Percentiles rank a stretch among this genome's conserved stretches.
These are phyloP conservation scores for Actinia tenebrosa DNA, from an alignment of 64 coral and sea anemone genomes.

Conservation along the genomic window DNA sequence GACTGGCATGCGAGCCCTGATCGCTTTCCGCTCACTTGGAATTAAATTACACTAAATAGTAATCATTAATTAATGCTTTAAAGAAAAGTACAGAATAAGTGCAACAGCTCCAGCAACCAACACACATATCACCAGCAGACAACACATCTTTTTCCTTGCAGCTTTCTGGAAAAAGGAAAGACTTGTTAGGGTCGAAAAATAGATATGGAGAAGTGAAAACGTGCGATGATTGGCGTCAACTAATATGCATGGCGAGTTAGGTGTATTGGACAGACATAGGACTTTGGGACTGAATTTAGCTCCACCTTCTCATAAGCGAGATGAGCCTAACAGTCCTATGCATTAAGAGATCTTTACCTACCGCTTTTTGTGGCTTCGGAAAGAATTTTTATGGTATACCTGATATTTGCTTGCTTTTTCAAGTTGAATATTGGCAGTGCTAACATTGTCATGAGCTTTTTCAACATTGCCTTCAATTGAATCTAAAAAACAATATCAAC, in stretches of 20 bases:
- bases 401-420: constrained; percentile 71
- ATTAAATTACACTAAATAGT: too few relatives aligned
- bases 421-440: constrained; percentile 58
- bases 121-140: constrained; percentile 52
- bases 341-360: too few relatives aligned
- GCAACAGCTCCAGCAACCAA: constrained; percentile 51
- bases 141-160: constrained; percentile 87
- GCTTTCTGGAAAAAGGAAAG: constrained; percentile 66
- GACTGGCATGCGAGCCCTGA: too few relatives aligned
- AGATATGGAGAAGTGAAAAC: not conserved
- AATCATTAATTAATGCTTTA: not conserved
- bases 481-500: constrained; percentile 22
- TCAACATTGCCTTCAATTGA: constrained; percentile 89
- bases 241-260: not conserved
- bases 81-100: constrained; percentile 30
- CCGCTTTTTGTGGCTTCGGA: too few relatives aligned
- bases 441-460: constrained; percentile 47
- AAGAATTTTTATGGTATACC: constrained; percentile 22
- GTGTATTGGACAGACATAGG: too few relatives aligned
- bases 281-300: too few relatives aligned
- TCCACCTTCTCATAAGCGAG: too few relatives aligned
- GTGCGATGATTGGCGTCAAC: not conserved
- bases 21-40: too few relatives aligned
- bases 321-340: too few relatives aligned
- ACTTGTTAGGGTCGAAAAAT: not conserved